Evolutionary conservation across 2,113 vertebrate genomes (phyloP).

Genomic region (Oryzias melastigma): DNA sequence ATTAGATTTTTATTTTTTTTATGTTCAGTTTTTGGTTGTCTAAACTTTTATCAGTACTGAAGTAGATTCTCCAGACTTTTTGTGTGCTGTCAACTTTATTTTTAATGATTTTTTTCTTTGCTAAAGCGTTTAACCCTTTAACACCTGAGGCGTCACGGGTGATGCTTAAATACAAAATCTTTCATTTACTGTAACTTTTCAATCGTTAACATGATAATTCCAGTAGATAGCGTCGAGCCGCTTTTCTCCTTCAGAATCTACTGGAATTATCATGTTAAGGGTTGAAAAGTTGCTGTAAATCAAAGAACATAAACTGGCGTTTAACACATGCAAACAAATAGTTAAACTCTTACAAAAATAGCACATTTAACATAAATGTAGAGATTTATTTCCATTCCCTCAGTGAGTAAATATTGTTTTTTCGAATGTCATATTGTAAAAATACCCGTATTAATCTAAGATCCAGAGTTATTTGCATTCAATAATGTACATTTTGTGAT

Average conservation of each 20-base stretch:
- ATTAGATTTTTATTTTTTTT: too few relatives aligned
- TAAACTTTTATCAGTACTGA: too few relatives aligned
- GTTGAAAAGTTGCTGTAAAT: too few relatives aligned
- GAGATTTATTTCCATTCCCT: not conserved
- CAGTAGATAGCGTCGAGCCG: too few relatives aligned
- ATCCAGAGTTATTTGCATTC: constrained; percentile 14
- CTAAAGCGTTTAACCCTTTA: not conserved
- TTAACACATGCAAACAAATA: not conserved
- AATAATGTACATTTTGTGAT: constrained; percentile 32
- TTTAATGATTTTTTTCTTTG: constrained; percentile 1
- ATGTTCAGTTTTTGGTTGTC: too few relatives aligned
- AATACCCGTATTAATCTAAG: not conserved
- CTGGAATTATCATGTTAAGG: not conserved
- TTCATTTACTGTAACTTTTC: too few relatives aligned
- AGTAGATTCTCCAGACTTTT: too few relatives aligned
- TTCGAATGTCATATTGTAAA: constrained; percentile 28
- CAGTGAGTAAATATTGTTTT: not conserved
- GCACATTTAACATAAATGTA: constrained; percentile 2
- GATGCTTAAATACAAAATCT: too few relatives aligned
- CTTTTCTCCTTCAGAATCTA: too few relatives aligned
- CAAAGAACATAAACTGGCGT: not conserved
- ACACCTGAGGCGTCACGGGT: too few relatives aligned
- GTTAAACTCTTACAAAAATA: constrained; percentile 17
- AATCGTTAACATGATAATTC: too few relatives aligned
- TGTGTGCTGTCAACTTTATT: not conserved